Base-by-base conservation (phyloP, 2,113 vertebrate genomes). In the Oreochromis niloticus region DNA sequence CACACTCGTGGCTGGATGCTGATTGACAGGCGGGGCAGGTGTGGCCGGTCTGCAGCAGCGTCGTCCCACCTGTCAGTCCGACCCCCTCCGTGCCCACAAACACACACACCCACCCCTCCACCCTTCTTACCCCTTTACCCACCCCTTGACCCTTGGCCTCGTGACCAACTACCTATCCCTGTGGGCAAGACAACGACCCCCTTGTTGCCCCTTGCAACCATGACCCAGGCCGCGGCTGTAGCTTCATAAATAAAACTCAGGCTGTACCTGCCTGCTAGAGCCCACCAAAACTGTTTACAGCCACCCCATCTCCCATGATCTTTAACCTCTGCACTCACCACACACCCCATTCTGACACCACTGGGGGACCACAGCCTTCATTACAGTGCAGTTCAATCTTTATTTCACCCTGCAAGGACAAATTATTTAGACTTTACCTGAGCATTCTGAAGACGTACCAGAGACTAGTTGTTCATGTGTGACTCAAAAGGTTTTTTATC, bases 161-260 rank as follows among this genome's bases (percentile, higher is more conserved):
- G 90, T 97, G 97, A 97, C 97, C 96, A 97, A 96, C 94, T 96
- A 97, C 95, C 95, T 95, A 94, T 93, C 90, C 94, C 93, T 86
- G 2, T 14, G 94, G 94, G 92, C 75, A 22, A 66, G 34, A 87
- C 93, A 94, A 94, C 61, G 6, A 90, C 90, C 66, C 89, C 87
- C 83, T 50, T 32, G 46, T 78, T 32, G 84, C 63, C 93, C 73
- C 85, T 39, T 82, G 92, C 84, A 95, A 94, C 94, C 90, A 83
- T 75, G 90, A 93, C 85, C 91, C 81, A 50, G 85, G 66, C 90
- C 48, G 3, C 17, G 89, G 81, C 87, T 93, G 89, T 75, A 63
- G 88, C 93, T 95, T 94, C 93, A 94, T 95, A 95, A 95, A 94
- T 68, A 92, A 94, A 92, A 81, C 82, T 54, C 57, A 54, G 81